phyloP scores from a whole-genome alignment of 2,797 vertebrate species.

The Podarcis lilfordi region DNA sequence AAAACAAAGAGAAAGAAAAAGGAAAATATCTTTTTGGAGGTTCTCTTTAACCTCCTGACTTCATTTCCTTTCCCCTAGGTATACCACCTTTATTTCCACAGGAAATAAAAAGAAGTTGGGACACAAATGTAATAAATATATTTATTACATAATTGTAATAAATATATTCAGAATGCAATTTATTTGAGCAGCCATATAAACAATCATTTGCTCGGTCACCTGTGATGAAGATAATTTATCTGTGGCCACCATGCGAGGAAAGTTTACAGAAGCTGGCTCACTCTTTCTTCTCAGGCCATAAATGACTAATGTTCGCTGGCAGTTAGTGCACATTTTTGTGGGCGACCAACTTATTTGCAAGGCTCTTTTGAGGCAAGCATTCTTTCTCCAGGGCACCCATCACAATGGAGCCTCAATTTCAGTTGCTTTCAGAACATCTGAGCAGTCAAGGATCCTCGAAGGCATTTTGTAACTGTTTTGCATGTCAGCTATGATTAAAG shows the following conservation, averaged over 20 bases:
- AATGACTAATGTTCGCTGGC: not conserved
- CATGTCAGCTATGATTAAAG: slow-evolving; percentile 29
- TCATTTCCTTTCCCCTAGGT: no score
- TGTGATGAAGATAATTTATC: not conserved
- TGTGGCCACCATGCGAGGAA: not conserved
- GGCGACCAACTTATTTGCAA: slow-evolving; percentile 8
- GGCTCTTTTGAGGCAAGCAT: not conserved
- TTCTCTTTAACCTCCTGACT: no score
- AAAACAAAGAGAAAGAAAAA: no score
- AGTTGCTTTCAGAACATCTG: not conserved
- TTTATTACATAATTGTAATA: not conserved
- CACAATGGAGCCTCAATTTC: not conserved
- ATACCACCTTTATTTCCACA: not conserved
- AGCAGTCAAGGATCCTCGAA: slow-evolving; percentile 11
- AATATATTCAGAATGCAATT: not conserved
- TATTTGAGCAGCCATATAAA: not conserved
- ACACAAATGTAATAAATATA: not conserved
- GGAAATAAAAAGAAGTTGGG: not conserved
- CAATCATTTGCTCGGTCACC: not conserved
- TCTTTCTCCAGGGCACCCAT: not conserved
- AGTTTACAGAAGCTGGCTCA: not conserved
- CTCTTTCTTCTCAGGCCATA: not conserved
- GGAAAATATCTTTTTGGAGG: no score
- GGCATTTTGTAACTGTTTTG: slow-evolving; percentile 2
- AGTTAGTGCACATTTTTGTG: slow-evolving; percentile 3